Evolutionary conservation across 2,888 invertebrate species (phyloP), one percentile per base, ranked within the genome.

Genomic region (Epirrita christyi): DNA sequence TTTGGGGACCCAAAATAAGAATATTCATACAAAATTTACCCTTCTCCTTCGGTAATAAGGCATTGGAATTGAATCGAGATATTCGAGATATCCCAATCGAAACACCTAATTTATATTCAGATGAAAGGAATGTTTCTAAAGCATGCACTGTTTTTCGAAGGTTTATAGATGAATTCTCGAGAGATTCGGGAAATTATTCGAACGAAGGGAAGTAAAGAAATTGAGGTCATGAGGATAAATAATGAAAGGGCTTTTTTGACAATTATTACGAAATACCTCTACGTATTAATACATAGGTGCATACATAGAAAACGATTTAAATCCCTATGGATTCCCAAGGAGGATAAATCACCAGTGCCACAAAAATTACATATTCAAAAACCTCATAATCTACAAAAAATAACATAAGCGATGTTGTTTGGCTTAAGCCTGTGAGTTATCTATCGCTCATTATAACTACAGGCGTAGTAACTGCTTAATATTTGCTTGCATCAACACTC

Each of bases 61-160:
- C 44, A 49, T 43, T 49, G 34, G 40, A 47, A 59, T 56, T 56
- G 59, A 59, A 51, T 59, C 34, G 34, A 53, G 53, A 54, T 54
- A 43, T 44, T 43, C 48, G 48, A 43, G 58, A 58, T 58, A 55
- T 43, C 8, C 36, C 27, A 46, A 54, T 59, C 32, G 38, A 37
- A 51, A 52, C 45, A 51, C 58, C 52, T 59, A 56, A 63, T 63
- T 56, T 56, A 63, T 63, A 63, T 59, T 59, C 62, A 15, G 44
- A 59, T 53, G 50, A 54, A 48, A 38, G 15, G 15, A 51, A 44
- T 51, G 41, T 56, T 45, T 47, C 28, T 36, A 34, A 27, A 32
- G 27, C 41, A 41, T 44, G 21, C 29, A 28, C 10, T 45, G 21
- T 45, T 58, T 58, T 44, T 7, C 43, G 38, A 14, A n/a, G 36